Evolutionary conservation across 2,888 invertebrate genomes (phyloP).

Genomic region (Cyclophora punctaria): DNA sequence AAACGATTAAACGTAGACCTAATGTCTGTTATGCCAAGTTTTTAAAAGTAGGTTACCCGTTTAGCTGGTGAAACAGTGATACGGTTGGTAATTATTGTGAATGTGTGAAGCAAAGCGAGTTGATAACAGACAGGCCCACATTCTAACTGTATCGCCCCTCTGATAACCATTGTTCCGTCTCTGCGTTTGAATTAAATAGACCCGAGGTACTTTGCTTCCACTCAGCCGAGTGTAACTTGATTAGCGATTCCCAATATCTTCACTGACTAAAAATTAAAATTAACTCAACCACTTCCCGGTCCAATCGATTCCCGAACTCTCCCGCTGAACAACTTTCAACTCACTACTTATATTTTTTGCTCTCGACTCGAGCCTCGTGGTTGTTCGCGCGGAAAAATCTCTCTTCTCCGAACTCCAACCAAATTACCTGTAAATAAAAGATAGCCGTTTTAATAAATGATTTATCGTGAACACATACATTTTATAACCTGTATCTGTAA

Average conservation of each 20-base stretch:
- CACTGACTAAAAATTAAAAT: conserved; percentile 60
- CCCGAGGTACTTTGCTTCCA: conserved; percentile 47
- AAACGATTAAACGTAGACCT: no score
- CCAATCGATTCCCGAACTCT: conserved; percentile 35
- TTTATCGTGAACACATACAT: conserved; percentile 8
- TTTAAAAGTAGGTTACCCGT: no score
- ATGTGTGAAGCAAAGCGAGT: conserved; percentile 3
- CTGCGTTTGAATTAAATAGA: conserved; percentile 53
- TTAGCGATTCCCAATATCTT: conserved; percentile 56
- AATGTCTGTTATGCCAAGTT: no score
- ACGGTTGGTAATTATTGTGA: neutral
- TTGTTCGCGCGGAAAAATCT: conserved; percentile 22
- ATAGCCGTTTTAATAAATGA: conserved; percentile 20
- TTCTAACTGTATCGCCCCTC: conserved; percentile 23
- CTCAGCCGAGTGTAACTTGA: conserved; percentile 55
- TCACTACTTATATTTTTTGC: conserved; percentile 28
- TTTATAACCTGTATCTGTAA: conserved; percentile 16
- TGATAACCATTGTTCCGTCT: conserved; percentile 26
- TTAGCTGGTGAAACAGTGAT: no score
- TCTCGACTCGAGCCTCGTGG: conserved; percentile 20
- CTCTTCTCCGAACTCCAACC: conserved; percentile 12
- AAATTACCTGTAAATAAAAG: conserved; percentile 39
- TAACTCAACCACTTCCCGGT: conserved; percentile 38
- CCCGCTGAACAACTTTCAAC: conserved; percentile 29
- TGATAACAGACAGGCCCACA: conserved; percentile 20